Conservation (phyloP, 2,797 vertebrate species). For the Pelochelys cantorii region DNA sequence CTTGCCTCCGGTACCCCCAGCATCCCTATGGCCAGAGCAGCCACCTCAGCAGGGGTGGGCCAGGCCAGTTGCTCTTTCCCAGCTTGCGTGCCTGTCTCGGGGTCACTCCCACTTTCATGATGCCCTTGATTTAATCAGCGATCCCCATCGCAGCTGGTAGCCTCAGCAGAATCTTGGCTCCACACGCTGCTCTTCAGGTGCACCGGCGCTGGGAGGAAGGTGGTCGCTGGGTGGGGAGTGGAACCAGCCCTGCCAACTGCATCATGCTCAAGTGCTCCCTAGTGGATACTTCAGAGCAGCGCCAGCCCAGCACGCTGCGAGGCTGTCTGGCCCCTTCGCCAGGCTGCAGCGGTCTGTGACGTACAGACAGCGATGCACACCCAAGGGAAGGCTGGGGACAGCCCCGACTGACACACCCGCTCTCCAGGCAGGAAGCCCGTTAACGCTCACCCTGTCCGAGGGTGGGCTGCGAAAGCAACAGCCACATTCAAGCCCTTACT, state of each 20-base stretch:
- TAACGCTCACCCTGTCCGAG: not conserved
- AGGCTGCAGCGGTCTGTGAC: not conserved
- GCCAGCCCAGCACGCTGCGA: not conserved
- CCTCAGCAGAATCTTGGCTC: not conserved
- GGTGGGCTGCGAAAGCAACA: accelerated
- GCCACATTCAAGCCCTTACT: not conserved
- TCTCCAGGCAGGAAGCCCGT: not conserved
- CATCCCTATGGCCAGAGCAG: not conserved
- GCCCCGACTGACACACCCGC: not conserved
- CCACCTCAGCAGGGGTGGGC: not conserved
- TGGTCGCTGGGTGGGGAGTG: not conserved
- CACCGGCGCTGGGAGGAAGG: not conserved
- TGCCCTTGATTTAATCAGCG: not conserved
- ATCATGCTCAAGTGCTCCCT: not conserved
- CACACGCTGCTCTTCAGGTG: not conserved
- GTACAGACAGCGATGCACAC: not conserved
- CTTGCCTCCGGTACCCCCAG: not conserved
- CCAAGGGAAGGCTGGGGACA: not conserved
- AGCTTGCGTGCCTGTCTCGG: not conserved
- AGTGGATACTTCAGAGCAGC: not conserved
- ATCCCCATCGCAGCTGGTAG: not conserved
- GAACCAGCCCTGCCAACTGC: not conserved
- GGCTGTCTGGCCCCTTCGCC: not conserved
- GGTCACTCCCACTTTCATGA: not conserved
- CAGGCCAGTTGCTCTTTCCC: not conserved